Evolutionary conservation across 2,888 invertebrate species (phyloP), one percentile per base, ranked within the genome.

Genomic region (Drosophila buzzatii): DNA sequence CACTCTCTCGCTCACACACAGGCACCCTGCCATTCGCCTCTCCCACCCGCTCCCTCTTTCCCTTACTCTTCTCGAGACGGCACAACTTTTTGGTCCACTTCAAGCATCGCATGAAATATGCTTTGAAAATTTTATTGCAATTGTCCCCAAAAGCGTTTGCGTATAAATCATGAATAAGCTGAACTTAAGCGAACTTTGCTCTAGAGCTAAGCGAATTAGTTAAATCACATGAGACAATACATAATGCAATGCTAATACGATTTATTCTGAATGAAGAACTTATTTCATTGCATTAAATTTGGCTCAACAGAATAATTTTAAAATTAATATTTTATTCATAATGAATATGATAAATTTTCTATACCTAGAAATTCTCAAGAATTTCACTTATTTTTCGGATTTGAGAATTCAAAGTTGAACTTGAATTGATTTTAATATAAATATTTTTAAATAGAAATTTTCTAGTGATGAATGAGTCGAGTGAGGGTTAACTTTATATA

Each of bases 61-160:
- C 0, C 10, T 0, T 23, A 3, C 41, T 42, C 27, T 12, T 10
- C 41, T 10, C n/a, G 16, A 39, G 20, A 2, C 23, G 57, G 55
- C 55, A 45, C 60, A 68, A 76, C 67, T 79, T 81, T 67, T 77
- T 64, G 44, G 42, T 51, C 49, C 61, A 49, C 39, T 65, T 47
- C 52, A 67, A 64, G 70, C 74, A 55, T 59, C 55, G 76, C 79
- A 77, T 82, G 69, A 82, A 82, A 82, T 82, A 82, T 82, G 82
- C 79, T 85, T 35, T 62, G 70, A 73, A 72, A 73, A 79, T 82
- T 81, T 67, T 44, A 23, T 49, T 73, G 68, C 79, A 73, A 66
- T 53, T 65, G 76, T 66, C 68, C 75, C 81, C 70, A 69, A 70
- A 70, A 74, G 84, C 72, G 66, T 65, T 67, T 65, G 68, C 69